These are phyloP conservation scores for Buathra laborator DNA, from an alignment of 2,888 invertebrate species.

Conservation along the genomic window DNA sequence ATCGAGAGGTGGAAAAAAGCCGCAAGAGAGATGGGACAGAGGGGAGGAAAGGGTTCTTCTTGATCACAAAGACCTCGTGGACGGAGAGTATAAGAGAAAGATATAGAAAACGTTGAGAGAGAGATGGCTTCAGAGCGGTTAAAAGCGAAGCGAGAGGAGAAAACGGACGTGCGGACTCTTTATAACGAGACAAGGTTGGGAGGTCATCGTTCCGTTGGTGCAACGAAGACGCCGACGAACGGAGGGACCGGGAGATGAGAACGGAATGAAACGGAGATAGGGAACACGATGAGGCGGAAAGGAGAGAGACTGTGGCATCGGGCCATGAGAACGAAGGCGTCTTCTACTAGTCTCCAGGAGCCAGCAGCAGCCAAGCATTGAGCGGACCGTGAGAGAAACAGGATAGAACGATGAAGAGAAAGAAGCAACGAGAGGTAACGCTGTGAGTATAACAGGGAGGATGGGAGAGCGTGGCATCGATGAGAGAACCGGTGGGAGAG, in stretches of 20 bases:
- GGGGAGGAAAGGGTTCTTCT: conserved; percentile 31
- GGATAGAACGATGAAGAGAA: conserved; percentile 46
- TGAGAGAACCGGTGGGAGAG: conserved; percentile 73
- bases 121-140: conserved; percentile 29
- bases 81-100: conserved; percentile 42
- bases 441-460: conserved; percentile 10
- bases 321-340: conserved; percentile 78
- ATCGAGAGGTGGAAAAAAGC: conserved; percentile 55
- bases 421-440: conserved; percentile 34
- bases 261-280: not conserved
- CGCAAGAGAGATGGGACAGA: conserved; percentile 40
- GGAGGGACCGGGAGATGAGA: conserved; percentile 15
- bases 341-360: conserved; percentile 35
- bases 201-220: conserved; percentile 75
- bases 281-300: conserved; percentile 14
- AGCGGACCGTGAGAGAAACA: conserved; percentile 60
- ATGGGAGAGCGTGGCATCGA: conserved; percentile 39
- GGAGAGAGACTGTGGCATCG: conserved; percentile 62
- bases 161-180: conserved; percentile 67
- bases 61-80: conserved; percentile 43
- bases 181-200: conserved; percentile 79
- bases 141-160: conserved; percentile 54
- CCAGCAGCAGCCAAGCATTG: conserved; percentile 40
- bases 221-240: conserved; percentile 59
- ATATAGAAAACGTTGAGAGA: conserved; percentile 5